Base-by-base conservation (phyloP, 2,113 vertebrate species). In the Peucedramus taeniatus region DNA sequence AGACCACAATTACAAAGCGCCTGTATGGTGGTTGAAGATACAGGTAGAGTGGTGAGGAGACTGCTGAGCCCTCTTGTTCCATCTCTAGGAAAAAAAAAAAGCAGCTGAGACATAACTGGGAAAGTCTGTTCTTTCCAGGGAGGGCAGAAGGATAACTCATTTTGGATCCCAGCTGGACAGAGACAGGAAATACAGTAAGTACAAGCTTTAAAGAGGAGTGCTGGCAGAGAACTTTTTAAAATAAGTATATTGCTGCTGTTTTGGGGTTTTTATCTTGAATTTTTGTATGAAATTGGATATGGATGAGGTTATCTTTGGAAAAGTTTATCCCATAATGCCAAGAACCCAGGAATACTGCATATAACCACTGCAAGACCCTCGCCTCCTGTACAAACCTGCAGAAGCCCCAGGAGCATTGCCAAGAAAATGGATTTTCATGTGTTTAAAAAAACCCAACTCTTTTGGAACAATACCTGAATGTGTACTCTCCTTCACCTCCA, bases 1-100 rank as follows among this genome's bases (percentile, higher is more conserved):
- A 83, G 22, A 79, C 3, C 9, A 71, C 1, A 1, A 42, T 20
- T 75, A 56, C 7, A 53, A n/a, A 71, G 21, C 35, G 7, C 7
- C 15, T 3, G 2, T 35, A 24, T 1, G 5, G 27, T 0, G 0
- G 9, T 35, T 37, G 28, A 82, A 91, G 44, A n/a, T 54, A 40
- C 0, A 59, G 50, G 22, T 16, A 18, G 17, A 83, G 40, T 35
- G 6, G 42, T 49, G 42, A 79, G n/a, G 40, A 76, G 18, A 35
- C 33, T 45, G 7, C 31, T 61, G 54, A 69, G 10, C 6, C 7
- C 10, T 23, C 33, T 42, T 83, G 13, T 65, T 88, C 39, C 71
- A 39, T 27, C 6, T 49, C 31, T 39, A 66, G 20, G 57, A 78
- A 78, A 71, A 61, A 53, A 89, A 59, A 50, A 27, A 60, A 79